Percentiles rank a stretch among this genome's conserved stretches.
Conservation (phyloP, 2,888 invertebrate species). For the Microctonus brassicae region DNA sequence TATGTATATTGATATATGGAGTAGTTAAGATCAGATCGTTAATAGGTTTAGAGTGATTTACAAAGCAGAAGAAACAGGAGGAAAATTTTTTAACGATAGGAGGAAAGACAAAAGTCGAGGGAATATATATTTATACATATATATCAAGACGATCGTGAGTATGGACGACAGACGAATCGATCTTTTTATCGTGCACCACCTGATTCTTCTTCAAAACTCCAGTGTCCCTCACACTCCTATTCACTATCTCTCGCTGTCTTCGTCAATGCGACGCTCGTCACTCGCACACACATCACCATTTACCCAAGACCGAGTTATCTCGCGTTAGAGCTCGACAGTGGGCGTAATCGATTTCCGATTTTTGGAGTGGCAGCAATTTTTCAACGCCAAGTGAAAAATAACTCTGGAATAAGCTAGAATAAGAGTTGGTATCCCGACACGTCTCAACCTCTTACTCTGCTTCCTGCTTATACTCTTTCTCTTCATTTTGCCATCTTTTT, state of each 20-base stretch:
- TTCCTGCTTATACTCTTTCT: slow-evolving; percentile 26
- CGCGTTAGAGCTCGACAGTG: slow-evolving; percentile 38
- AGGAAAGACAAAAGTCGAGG: not conserved
- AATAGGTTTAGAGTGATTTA: slow-evolving; percentile 33
- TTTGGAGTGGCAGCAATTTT: slow-evolving; percentile 61
- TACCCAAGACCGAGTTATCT: slow-evolving; percentile 33
- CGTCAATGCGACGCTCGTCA: slow-evolving; percentile 31
- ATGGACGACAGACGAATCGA: slow-evolving; percentile 54
- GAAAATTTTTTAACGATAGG: not conserved
- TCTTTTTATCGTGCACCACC: slow-evolving; percentile 56
- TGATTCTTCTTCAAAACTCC: slow-evolving; percentile 32
- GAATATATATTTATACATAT: not conserved
- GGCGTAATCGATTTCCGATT: slow-evolving; percentile 66
- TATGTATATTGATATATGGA: not conserved
- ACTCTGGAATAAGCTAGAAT: slow-evolving; percentile 58
- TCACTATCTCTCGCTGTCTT: slow-evolving; percentile 18
- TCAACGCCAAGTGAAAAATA: slow-evolving; percentile 63
- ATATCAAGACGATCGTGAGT: slow-evolving; percentile 29
- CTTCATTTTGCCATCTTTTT: slow-evolving; percentile 19
- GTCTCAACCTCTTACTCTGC: slow-evolving; percentile 24
- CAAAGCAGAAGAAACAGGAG: slow-evolving; percentile 12
- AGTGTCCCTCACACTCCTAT: slow-evolving; percentile 19
- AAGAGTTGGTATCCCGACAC: slow-evolving; percentile 41
- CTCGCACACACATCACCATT: slow-evolving; percentile 21
- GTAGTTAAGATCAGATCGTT: slow-evolving; percentile 15